These are phyloP conservation scores for Oncorhynchus mykiss DNA, from an alignment of 2,113 vertebrate species.

Conservation along the genomic window DNA sequence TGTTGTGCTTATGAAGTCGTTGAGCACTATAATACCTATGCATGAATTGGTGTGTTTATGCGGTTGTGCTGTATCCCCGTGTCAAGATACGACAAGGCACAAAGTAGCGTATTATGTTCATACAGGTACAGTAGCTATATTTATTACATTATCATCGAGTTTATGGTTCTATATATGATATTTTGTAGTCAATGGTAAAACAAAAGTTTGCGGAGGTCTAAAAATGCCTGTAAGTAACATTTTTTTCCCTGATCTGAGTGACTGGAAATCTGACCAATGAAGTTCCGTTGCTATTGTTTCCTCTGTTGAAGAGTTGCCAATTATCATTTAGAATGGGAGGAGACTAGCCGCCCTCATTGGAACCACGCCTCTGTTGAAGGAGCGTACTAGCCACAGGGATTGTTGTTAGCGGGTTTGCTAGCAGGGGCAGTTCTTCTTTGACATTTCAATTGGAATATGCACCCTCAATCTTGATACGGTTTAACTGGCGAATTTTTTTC, in stretches of 20 bases:
- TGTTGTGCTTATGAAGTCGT: too few relatives aligned
- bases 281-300: slow-evolving; percentile 59
- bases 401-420: slow-evolving; percentile 71
- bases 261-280: background rate
- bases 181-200: too few relatives aligned
- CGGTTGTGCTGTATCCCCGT: too few relatives aligned
- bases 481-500: slow-evolving; percentile 9
- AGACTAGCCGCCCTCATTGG: slow-evolving; percentile 42
- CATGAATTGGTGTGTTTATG: too few relatives aligned
- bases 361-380: slow-evolving; percentile 66
- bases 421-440: slow-evolving; percentile 42
- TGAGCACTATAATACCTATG: too few relatives aligned
- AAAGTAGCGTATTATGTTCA: too few relatives aligned
- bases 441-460: slow-evolving; percentile 40
- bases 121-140: too few relatives aligned
- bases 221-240: too few relatives aligned
- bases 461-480: slow-evolving; percentile 29
- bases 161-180: too few relatives aligned
- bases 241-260: background rate
- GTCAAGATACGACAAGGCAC: too few relatives aligned
- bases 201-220: too few relatives aligned
- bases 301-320: slow-evolving; percentile 56
- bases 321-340: slow-evolving; percentile 42
- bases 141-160: too few relatives aligned
- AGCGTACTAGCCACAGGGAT: slow-evolving; percentile 64